phyloP scores from a whole-genome alignment of 1,140 invertebrate genomes.

The Aphis craccivora region DNA sequence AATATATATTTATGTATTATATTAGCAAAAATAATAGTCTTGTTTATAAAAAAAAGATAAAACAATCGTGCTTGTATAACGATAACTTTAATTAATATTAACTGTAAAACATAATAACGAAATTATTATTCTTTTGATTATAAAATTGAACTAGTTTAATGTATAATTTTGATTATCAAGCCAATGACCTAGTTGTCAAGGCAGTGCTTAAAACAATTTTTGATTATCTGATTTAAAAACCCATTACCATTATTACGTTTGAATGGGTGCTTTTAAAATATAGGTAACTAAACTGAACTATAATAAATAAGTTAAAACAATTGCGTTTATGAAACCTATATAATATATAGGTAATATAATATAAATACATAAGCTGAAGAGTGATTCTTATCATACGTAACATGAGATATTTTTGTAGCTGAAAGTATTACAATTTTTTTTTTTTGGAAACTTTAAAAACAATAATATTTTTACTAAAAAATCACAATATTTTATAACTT shows the following conservation, averaged over 20 bases:
- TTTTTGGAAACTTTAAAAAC: not conserved
- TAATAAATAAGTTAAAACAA: constrained; percentile 31
- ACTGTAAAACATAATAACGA: constrained; percentile 31
- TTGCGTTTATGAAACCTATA: constrained; percentile 11
- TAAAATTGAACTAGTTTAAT: constrained; percentile 28
- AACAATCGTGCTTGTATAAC: not conserved
- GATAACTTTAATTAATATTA: constrained; percentile 19
- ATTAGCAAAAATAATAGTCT: not conserved
- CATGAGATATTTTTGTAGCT: not conserved
- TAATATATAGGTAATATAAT: constrained; percentile 16
- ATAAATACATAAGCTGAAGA: not conserved
- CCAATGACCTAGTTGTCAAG: not conserved
- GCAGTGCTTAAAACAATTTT: constrained; percentile 11
- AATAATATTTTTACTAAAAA: not conserved
- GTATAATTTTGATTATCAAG: constrained; percentile 47
- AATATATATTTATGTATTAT: not conserved
- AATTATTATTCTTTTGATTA: constrained; percentile 29
- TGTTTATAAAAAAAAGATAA: not conserved
- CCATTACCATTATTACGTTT: constrained; percentile 26
- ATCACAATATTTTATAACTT: not conserved
- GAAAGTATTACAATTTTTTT: not conserved
- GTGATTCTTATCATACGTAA: not conserved
- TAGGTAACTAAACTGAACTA: constrained; percentile 33
- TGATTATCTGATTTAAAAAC: constrained; percentile 43
- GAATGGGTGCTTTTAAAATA: constrained; percentile 20